Conservation (phyloP, 35 echinoderm and acorn worm genomes). For the Heliocidaris erythrogramma region DNA sequence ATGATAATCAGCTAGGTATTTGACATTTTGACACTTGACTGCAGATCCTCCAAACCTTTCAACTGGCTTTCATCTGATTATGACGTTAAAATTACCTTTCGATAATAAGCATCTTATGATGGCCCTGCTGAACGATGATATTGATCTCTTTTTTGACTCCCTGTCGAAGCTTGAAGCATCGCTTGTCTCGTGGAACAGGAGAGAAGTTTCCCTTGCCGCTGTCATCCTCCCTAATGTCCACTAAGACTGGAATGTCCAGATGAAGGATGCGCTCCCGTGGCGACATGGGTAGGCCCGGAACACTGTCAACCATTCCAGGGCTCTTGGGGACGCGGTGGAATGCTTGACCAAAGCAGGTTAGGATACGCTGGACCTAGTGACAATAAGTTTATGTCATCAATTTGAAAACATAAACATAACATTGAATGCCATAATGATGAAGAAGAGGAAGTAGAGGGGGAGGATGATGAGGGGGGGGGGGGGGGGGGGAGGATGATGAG, state of each 20-base stretch:
- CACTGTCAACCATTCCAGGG: constrained; percentile 80
- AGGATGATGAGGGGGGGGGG: no score
- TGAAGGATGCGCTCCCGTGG: constrained; percentile 71
- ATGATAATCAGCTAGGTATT: no score
- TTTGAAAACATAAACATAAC: neutral
- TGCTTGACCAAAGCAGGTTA: constrained; percentile 90
- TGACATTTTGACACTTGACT: no score
- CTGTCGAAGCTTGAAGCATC: constrained; percentile 89
- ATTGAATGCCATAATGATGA: neutral
- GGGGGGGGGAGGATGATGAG: no score
- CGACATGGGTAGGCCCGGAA: constrained; percentile 47
- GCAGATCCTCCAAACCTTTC: no score
- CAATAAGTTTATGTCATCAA: neutral
- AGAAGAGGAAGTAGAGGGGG: no score
- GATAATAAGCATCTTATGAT: constrained; percentile 76
- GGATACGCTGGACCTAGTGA: constrained; percentile 85
- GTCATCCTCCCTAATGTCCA: constrained; percentile 97
- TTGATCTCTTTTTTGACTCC: constrained; percentile 86
- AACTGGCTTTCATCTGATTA: neutral
- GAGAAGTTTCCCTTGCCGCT: constrained; percentile 80
- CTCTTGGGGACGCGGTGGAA: constrained; percentile 90
- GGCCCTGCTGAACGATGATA: constrained; percentile 77
- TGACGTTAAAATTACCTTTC: constrained; percentile 67
- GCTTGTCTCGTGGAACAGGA: constrained; percentile 82
- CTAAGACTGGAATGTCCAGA: constrained; percentile 76